phyloP scores from a whole-genome alignment of 2,797 vertebrate genomes.

The Ataeniobius toweri region DNA sequence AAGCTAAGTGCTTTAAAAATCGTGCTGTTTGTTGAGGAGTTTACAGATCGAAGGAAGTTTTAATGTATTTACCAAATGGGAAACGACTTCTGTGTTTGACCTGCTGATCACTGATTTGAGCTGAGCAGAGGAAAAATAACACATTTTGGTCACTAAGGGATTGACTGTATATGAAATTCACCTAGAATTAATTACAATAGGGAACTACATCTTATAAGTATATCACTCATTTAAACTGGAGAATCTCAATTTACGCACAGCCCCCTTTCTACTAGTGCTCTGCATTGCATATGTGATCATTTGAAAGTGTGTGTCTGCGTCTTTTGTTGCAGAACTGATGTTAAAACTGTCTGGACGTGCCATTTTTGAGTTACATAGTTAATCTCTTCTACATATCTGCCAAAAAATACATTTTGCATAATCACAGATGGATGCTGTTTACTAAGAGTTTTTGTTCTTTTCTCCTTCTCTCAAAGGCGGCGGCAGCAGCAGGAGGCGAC shows the following conservation, averaged over 20 bases:
- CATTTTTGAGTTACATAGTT: conserved; percentile 43
- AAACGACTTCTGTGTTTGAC: too few relatives aligned
- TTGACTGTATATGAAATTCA: not conserved
- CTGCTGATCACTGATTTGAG: not conserved
- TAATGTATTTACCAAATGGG: too few relatives aligned
- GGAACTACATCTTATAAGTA: not conserved
- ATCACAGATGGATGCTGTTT: not conserved
- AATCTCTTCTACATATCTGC: conserved; percentile 4
- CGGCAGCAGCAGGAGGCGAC: conserved; percentile 63
- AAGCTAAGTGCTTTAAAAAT: not conserved
- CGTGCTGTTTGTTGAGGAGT: not conserved
- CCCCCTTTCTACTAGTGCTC: not conserved
- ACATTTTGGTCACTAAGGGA: too few relatives aligned
- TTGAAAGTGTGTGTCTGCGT: not conserved
- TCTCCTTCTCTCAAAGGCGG: conserved; percentile 43
- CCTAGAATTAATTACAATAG: not conserved
- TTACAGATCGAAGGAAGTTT: not conserved
- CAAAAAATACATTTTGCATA: not conserved
- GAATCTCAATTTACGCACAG: too few relatives aligned
- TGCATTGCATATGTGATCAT: not conserved
- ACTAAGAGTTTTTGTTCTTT: not conserved
- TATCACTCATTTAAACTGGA: too few relatives aligned
- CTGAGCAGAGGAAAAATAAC: too few relatives aligned
- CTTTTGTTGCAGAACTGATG: conserved; percentile 46
- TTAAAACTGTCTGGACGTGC: not conserved